phyloP scores from a whole-genome alignment of 2,113 vertebrate genomes.

The Polypterus bichir region DNA sequence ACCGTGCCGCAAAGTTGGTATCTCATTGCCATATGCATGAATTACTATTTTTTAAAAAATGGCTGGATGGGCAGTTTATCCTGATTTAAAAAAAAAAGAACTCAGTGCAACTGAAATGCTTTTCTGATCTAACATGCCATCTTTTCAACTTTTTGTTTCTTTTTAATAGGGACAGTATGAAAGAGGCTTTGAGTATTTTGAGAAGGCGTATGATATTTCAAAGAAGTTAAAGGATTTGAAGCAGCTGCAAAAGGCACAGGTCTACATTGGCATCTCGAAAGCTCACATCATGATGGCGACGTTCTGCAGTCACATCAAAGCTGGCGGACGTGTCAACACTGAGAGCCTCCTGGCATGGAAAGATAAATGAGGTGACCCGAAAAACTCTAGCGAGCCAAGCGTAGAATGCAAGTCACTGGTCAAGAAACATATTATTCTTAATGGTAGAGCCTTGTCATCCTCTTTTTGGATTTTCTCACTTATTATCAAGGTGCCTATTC shows the following conservation, averaged over 20 bases:
- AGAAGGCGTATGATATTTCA: slow-evolving; percentile 46
- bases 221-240: slow-evolving; percentile 22
- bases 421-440: slow-evolving; percentile 36
- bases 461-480: slow-evolving; percentile 5
- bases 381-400: slow-evolving; percentile 38
- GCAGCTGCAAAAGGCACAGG: slow-evolving; percentile 50
- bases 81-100: not conserved
- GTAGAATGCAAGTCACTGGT: slow-evolving; percentile 42
- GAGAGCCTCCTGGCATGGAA: slow-evolving; percentile 47
- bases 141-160: slow-evolving; percentile 20
- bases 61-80: not conserved
- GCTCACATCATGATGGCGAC: slow-evolving; percentile 47
- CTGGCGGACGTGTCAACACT: slow-evolving; percentile 34
- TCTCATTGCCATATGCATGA: too few species aligned
- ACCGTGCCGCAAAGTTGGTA: too few species aligned
- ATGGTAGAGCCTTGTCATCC: slow-evolving; percentile 22
- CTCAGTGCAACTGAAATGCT: too few species aligned
- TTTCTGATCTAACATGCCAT: too few species aligned
- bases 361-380: slow-evolving; percentile 41
- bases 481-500: slow-evolving; percentile 8
- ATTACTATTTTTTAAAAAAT: too few species aligned
- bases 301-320: slow-evolving; percentile 32
- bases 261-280: slow-evolving; percentile 43
- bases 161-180: slow-evolving; percentile 48
- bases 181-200: slow-evolving; percentile 47